Base-by-base conservation (phyloP, 2,888 invertebrate genomes). In the Platycheirus albimanus region DNA sequence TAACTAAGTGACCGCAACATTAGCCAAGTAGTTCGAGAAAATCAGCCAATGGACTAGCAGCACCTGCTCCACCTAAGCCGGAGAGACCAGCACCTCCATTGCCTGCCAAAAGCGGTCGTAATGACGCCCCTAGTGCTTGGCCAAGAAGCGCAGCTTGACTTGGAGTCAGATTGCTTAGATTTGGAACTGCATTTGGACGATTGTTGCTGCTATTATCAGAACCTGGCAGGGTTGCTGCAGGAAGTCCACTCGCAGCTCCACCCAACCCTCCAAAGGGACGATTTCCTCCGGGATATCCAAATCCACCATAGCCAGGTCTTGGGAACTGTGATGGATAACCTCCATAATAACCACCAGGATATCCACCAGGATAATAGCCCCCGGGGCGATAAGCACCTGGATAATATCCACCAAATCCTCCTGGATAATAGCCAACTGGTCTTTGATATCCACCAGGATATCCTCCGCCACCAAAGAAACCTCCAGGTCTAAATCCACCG, bases 111-210 rank as follows among this genome's bases (percentile, higher is more conserved):
- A 75, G 41, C 10, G 66, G 66, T 6, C 66, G 24, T 3, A 77
- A 24, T 3, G 41, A 43, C 2, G 30, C 66, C 13, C 77, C 83
- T 33, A 72, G 17, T 6, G 67, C 83, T 51, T 77, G 43, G 13
- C 56, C 64, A 20, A 71, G 6, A 3, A 85, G 89, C 2, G 76
- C 79, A 4, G 85, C 85, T 4, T 89, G 89, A 2, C 51, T 66
- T 10, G 78, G 66, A 20, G 51, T 43, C 30, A 78, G 79, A 69
- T 36, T 83, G 20, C 58, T 78, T 13, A 30, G 70, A 66, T 51
- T 71, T 11, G 41, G 61, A 45, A 58, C 7, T n/a, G 3, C 15
- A 58, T 15, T 64, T 71, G 7, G 45, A 7, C 38, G n/a, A 13
- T 13, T 41, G 45, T n/a, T 41, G 28, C 4, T 51, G 69, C 10